Evolutionary conservation across 2,113 vertebrate species (phyloP), one percentile per base, ranked within the genome.

Genomic region (Scatophagus argus): DNA sequence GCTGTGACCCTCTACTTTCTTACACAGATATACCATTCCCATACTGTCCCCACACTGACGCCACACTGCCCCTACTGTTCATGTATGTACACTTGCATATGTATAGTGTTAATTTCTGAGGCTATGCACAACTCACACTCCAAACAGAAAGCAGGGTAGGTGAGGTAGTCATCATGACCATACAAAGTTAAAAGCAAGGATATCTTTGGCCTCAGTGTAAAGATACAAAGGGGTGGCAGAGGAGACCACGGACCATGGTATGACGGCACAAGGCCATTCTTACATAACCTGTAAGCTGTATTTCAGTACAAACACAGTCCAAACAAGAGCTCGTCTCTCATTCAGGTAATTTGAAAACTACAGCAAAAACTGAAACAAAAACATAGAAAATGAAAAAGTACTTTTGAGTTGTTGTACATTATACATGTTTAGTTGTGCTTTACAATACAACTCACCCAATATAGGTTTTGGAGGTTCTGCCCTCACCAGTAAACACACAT

Each of bases 401-500:
- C 38, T 32, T 63, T 27, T 39, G 4, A 32, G 32, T 52, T 27
- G 14, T 8, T 17, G 43, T 7, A 31, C n/a, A 5, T 58, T 2
- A 46, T 49, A 36, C 17, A 43, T 3, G 1, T 49, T 27, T 11
- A 23, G 32, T 2, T 54, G 12, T 6, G 10, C 47, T 74, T 41
- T 23, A 34, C 19, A 39, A 14, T 5, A 44, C 4, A 75, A 87
- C 93, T 94, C 94, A 99, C 98, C 98, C 98, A 52, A 99, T 98
- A 46, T 91, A 94, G 0, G 98, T 99, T 65, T 94, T 92, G 58
- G 96, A 91, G 78, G 94, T 95, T 91, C 93, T 95, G 72, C 97
- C 97, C 81, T 99, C 96, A 17, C 98, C 98, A 58, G 94, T 97
- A 80, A 99, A 99, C 6, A 99, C 92, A 88, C 98, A 99, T 89